A percentile compares a stretch with the other conserved stretches of the same genome.
These are phyloP conservation scores for Micromesistius poutassou DNA, from an alignment of 2,797 vertebrate genomes.

Conservation along the genomic window DNA sequence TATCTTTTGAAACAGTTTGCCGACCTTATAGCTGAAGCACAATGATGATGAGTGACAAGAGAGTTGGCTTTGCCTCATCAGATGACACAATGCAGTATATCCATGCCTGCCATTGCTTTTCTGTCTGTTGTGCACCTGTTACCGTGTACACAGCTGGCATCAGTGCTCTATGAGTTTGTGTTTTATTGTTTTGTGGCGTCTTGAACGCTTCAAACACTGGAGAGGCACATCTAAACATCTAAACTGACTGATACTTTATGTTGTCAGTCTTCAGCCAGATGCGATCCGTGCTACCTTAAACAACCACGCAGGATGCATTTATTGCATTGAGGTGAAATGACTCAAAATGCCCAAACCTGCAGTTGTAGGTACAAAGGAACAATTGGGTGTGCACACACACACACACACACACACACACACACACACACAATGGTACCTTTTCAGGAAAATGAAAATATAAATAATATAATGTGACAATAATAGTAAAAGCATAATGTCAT, in stretches of 20 bases:
- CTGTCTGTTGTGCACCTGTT: neutral
- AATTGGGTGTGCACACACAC: neutral
- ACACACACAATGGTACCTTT: neutral
- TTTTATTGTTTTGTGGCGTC: neutral
- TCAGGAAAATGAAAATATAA: neutral
- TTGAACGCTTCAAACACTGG: neutral
- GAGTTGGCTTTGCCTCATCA: neutral
- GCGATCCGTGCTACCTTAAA: neutral
- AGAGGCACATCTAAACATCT: neutral
- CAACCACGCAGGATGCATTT: neutral
- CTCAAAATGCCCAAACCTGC: neutral
- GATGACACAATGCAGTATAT: neutral
- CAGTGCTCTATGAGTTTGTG: neutral
- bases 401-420: constrained; percentile 5
- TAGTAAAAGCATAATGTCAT: neutral
- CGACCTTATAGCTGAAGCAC: neutral
- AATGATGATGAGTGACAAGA: neutral
- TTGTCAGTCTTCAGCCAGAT: neutral
- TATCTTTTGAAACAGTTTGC: neutral
- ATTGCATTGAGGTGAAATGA: neutral
- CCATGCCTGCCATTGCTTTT: neutral
- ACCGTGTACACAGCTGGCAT: neutral
- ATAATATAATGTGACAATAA: neutral
- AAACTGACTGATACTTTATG: neutral
- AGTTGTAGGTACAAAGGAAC: neutral